phyloP scores from a whole-genome alignment of 2,888 invertebrate genomes.

The Eurytoma adleriae region DNA sequence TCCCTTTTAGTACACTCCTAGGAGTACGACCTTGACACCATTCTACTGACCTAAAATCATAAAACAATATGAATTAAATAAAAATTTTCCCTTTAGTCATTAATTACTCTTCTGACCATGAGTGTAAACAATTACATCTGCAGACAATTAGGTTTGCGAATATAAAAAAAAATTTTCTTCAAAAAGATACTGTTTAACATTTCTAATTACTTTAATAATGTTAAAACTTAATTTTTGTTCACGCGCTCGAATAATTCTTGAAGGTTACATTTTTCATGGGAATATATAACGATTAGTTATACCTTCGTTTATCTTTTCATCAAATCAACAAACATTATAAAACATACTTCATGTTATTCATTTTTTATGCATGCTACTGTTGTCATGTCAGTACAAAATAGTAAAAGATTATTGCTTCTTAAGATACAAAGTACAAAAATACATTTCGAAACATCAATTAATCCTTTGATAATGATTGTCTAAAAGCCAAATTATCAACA shows the following conservation, averaged over 20 bases:
- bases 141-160: too few relatives aligned
- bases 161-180: too few relatives aligned
- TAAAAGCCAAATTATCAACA: conserved; percentile 23
- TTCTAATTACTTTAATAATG: too few relatives aligned
- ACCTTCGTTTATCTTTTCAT: not conserved
- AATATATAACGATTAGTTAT: too few relatives aligned
- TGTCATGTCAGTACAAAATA: not conserved
- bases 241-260: not conserved
- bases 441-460: not conserved
- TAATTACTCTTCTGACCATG: too few relatives aligned
- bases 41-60: conserved; percentile 64
- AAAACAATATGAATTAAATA: conserved; percentile 27
- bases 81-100: too few relatives aligned
- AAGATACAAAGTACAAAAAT: not conserved
- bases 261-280: not conserved
- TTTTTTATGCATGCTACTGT: not conserved
- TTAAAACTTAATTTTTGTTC: not conserved
- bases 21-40: conserved; percentile 61
- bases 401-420: not conserved
- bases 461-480: not conserved
- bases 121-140: too few relatives aligned
- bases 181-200: too few relatives aligned
- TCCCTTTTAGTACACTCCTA: conserved; percentile 53
- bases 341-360: not conserved
- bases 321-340: not conserved